Evolutionary conservation across 2,888 invertebrate species (phyloP).

Genomic region (Lochmaea capreae): DNA sequence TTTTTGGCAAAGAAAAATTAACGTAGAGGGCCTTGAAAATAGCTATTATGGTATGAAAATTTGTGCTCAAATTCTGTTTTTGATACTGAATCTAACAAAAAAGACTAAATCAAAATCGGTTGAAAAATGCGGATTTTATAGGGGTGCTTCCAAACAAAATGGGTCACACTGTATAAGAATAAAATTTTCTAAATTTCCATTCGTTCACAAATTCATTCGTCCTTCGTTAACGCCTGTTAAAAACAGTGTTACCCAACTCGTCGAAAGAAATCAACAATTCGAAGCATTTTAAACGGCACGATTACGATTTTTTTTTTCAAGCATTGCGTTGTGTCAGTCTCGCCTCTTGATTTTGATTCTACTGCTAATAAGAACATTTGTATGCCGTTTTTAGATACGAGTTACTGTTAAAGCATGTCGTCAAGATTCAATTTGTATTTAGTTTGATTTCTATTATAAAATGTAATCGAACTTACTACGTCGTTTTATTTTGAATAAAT

Average conservation of each 20-base stretch:
- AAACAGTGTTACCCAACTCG: constrained; percentile 10
- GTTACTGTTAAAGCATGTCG: neutral
- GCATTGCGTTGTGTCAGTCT: constrained; percentile 3
- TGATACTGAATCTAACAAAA: no score
- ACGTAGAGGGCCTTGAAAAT: no score
- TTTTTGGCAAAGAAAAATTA: no score
- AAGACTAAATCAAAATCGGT: no score
- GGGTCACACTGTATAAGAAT: no score
- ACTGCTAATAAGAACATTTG: constrained; percentile 13
- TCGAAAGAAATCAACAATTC: constrained; percentile 14
- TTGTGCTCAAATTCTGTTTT: no score
- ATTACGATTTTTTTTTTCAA: neutral
- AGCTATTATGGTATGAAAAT: no score
- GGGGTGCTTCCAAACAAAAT: no score
- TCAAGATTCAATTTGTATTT: neutral
- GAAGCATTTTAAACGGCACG: constrained; percentile 8
- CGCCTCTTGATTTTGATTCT: constrained; percentile 1
- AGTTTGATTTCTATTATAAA: neutral
- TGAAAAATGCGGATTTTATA: no score
- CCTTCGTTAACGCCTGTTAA: constrained; percentile 8
- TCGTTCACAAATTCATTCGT: neutral
- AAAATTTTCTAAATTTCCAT: neutral
- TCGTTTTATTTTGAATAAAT: no score
- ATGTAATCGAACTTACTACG: neutral
- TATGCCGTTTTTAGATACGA: constrained; percentile 12